These are phyloP conservation scores for Pollenia labialis DNA, from an alignment of 2,888 invertebrate species.

Conservation along the genomic window DNA sequence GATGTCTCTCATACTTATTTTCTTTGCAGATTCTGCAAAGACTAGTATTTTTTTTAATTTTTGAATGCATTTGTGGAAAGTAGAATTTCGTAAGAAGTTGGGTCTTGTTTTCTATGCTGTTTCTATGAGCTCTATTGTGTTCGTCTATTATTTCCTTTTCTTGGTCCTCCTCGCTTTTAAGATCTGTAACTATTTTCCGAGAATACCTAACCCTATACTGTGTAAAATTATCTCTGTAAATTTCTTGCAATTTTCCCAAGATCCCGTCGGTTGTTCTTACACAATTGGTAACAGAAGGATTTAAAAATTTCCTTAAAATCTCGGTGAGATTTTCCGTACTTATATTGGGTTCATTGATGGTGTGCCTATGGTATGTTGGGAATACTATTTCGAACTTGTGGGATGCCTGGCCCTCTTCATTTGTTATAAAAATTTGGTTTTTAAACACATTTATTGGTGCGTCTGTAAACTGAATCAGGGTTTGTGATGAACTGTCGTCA, in stretches of 20 bases:
- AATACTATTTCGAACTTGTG: no score
- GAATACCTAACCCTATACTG: background rate
- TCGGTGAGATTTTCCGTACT: background rate
- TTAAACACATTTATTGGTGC: conserved; percentile 58
- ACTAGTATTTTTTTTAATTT: conserved; percentile 14
- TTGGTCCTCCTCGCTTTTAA: conserved; percentile 23
- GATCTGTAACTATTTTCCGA: background rate
- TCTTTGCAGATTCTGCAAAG: conserved; percentile 43
- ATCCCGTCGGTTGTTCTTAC: conserved; percentile 46
- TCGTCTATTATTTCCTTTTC: conserved; percentile 39
- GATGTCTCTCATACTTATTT: conserved; percentile 39
- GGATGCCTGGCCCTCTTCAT: no score
- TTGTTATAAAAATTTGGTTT: no score
- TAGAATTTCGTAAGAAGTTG: conserved; percentile 42
- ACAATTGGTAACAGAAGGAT: conserved; percentile 47
- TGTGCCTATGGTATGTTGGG: conserved; percentile 14
- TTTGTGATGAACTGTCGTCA: conserved; percentile 67
- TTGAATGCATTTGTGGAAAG: conserved; percentile 41
- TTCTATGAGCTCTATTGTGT: conserved; percentile 41
- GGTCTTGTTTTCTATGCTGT: conserved; percentile 36
- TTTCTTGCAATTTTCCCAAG: conserved; percentile 55
- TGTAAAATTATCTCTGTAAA: conserved; percentile 39
- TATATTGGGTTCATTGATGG: conserved; percentile 34
- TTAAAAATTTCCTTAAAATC: conserved; percentile 45
- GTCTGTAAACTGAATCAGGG: conserved; percentile 56